phyloP scores from a whole-genome alignment of 2,113 vertebrate genomes.

The Brienomyrus brachyistius region DNA sequence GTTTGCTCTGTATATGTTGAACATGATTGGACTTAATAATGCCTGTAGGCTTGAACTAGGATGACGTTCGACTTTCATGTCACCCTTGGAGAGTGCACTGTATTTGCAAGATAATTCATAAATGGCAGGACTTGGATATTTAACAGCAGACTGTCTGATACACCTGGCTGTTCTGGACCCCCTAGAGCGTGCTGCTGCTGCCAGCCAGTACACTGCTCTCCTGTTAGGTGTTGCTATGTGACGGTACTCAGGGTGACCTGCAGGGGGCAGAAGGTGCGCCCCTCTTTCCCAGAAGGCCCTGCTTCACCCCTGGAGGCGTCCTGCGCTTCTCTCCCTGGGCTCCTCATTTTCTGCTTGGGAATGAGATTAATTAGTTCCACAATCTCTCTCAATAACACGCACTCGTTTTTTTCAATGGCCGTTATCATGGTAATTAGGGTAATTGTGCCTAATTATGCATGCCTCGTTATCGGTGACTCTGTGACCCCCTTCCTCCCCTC shows the following conservation, averaged over 20 bases:
- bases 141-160: not conserved
- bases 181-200: not conserved
- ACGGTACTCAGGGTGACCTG: not conserved
- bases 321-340: not conserved
- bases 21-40: not conserved
- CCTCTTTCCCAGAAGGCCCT: not conserved
- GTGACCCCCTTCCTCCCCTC: not conserved
- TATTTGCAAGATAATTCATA: not conserved
- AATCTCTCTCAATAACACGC: not conserved
- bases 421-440: conserved; percentile 11
- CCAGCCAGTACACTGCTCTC: not conserved
- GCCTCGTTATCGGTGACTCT: conserved; percentile 7
- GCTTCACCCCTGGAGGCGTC: not conserved
- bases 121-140: not conserved
- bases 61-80: not conserved
- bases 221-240: not conserved
- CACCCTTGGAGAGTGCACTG: not conserved
- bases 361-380: conserved; percentile 16
- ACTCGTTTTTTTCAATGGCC: not conserved
- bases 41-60: not conserved
- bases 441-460: conserved; percentile 4
- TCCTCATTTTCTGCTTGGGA: not conserved
- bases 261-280: not conserved
- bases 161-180: not conserved
- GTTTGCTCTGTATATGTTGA: not conserved